Base-by-base conservation (phyloP, 2,888 invertebrate species). In the Kuschelorhynchus macadamiae region DNA sequence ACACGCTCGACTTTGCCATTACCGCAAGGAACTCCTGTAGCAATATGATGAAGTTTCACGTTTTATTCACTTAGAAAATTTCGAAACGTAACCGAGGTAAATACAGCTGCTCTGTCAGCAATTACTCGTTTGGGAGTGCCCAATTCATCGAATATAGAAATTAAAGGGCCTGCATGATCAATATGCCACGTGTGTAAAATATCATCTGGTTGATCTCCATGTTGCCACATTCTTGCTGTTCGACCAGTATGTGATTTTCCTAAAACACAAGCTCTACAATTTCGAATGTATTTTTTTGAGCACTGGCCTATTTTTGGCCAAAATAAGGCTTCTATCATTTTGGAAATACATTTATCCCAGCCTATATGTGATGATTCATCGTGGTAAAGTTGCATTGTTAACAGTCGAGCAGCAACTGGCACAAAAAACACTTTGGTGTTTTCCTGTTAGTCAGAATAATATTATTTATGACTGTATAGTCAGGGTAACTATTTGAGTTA, bases 181-280 rank as follows among this genome's bases (percentile, higher is more conserved):
- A 74, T 73, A 47, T 75, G 73, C 71, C 72, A 75, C 7, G 67
- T 59, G 3, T 75, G 52, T 17, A 75, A 33, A 16, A 61, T 67
- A 41, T 69, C 66, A 12, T 49, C 36, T 9, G 74, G 60, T 49
- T 73, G 71, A 32, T 73, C 56, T 8, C 73, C 72, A 17, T 63
- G 21, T 64, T 72, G 72, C 63, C 67, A 72, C n/a, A 66, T 11
- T 18, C 72, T 67, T 41, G 32, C 8, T 36, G 66, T 57, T 30
- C 39, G 68, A 8, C 74, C 73, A 20, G 73, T 76, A 55, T 74
- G 74, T n/a, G 70, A 74, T 67, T 76, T 75, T 53, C 52, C 62
- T 36, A 36, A 36, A 36, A 53, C 53, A 53, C 53, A 53, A 14
- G 53, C 46, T 39, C 39, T 14, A 17, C 39, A 53, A 17, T 53